Conservation (phyloP, 2,888 invertebrate species). For the Itoplectis maculator region DNA sequence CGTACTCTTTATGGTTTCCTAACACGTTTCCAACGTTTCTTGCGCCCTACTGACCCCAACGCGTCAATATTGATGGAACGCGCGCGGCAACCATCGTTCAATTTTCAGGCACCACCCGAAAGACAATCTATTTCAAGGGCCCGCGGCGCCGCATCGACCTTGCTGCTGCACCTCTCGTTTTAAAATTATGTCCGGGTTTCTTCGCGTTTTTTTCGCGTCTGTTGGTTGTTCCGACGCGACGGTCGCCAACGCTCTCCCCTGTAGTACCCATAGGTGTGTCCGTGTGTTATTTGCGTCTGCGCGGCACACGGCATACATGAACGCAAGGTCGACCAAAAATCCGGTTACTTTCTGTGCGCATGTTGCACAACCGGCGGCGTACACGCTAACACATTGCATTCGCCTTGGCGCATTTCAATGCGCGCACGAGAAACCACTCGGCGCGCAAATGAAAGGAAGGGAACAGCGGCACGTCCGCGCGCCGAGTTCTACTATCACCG, state of each 20-base stretch:
- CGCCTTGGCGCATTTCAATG: constrained; percentile 66
- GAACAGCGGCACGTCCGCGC: constrained; percentile 35
- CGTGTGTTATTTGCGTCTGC: constrained; percentile 8
- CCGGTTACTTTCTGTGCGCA: constrained; percentile 76
- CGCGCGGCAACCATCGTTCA: neutral
- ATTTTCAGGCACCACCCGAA: no score
- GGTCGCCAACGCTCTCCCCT: neutral
- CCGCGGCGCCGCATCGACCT: no score
- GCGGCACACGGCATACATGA: constrained; percentile 28
- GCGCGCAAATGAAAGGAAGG: constrained; percentile 55
- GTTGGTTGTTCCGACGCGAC: no score
- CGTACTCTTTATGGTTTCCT: constrained; percentile 57
- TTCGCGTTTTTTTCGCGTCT: no score
- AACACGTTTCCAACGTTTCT: constrained; percentile 58
- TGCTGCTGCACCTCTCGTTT: no score
- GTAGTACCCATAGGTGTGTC: constrained; percentile 4
- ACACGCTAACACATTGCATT: constrained; percentile 52
- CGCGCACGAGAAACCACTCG: constrained; percentile 47
- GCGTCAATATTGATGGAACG: neutral
- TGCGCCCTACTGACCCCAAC: constrained; percentile 67
- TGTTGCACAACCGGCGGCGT: constrained; percentile 65
- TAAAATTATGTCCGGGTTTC: no score
- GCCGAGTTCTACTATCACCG: constrained; percentile 40
- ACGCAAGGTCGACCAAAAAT: constrained; percentile 81
- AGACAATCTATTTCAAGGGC: no score